phyloP scores from a whole-genome alignment of 2,888 invertebrate genomes.

The Cantharis rustica region DNA sequence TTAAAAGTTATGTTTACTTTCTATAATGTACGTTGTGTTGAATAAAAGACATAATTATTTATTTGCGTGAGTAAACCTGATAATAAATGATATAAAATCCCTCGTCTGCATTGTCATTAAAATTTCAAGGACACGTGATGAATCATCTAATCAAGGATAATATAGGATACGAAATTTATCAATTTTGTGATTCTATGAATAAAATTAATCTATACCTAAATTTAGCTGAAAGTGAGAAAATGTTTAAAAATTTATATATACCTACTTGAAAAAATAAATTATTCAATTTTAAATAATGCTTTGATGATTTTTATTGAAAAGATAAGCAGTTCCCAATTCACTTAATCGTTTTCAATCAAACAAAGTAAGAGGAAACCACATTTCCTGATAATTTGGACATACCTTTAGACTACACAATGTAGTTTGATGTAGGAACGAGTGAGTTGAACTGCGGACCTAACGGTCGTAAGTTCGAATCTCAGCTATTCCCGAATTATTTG shows the following conservation, averaged over 20 bases:
- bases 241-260: too few relatives aligned
- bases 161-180: neutral
- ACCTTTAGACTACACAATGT: neutral
- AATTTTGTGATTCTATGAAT: neutral
- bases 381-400: neutral
- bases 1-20: neutral
- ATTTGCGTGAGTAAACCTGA: neutral
- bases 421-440: neutral
- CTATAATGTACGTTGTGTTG: neutral
- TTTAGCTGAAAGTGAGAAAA: neutral
- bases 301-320: too few relatives aligned
- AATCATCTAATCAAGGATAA: neutral
- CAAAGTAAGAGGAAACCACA: neutral
- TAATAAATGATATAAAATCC: neutral
- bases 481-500: neutral
- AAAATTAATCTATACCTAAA: neutral
- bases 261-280: too few relatives aligned
- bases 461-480: neutral
- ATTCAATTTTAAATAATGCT: too few relatives aligned
- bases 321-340: neutral
- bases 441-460: neutral
- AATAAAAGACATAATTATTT: neutral
- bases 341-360: too few relatives aligned
- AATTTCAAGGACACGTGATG: neutral
- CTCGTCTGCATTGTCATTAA: neutral